These are phyloP conservation scores for Galaxea fascicularis DNA, from an alignment of 92 coral and sea anemone genomes.

Conservation along the genomic window DNA sequence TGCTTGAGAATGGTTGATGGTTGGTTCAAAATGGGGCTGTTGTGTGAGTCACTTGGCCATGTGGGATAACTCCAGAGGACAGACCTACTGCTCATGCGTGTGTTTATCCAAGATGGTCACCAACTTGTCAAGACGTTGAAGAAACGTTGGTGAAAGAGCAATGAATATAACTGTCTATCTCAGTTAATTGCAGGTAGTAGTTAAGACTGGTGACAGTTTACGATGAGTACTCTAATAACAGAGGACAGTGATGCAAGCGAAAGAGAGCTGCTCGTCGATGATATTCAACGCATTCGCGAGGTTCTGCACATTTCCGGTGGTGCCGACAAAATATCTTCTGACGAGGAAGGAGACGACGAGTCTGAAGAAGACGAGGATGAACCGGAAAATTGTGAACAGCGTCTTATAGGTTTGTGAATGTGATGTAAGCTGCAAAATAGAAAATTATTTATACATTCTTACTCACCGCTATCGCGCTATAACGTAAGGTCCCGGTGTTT, in stretches of 20 bases:
- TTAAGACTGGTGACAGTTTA: not conserved
- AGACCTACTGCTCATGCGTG: constrained; percentile 20
- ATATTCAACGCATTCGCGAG: constrained; percentile 86
- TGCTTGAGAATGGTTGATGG: too few species aligned
- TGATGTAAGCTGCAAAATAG: not conserved
- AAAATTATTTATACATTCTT: too few species aligned
- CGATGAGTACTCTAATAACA: constrained; percentile 20
- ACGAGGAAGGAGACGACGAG: constrained; percentile 49
- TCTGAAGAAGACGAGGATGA: constrained; percentile 58
- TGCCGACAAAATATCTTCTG: constrained; percentile 14
- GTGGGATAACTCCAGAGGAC: not conserved
- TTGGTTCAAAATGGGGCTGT: constrained; percentile 8
- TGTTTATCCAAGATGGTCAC: constrained; percentile 1
- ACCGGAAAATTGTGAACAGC: not conserved
- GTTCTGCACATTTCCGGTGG: constrained; percentile 69
- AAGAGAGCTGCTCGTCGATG: constrained; percentile 78
- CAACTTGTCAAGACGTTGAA: not conserved
- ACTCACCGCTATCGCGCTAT: too few species aligned
- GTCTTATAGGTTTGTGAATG: constrained; percentile 5
- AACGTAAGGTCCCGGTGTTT: too few species aligned
- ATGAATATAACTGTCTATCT: not conserved
- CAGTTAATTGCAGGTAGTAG: not conserved
- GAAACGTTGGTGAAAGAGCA: not conserved
- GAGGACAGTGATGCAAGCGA: constrained; percentile 57
- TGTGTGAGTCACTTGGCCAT: constrained; percentile 21